phyloP scores from a whole-genome alignment of 30 jellyfish, hydroid and myxozoan species.

The Clytia hemisphaerica region DNA sequence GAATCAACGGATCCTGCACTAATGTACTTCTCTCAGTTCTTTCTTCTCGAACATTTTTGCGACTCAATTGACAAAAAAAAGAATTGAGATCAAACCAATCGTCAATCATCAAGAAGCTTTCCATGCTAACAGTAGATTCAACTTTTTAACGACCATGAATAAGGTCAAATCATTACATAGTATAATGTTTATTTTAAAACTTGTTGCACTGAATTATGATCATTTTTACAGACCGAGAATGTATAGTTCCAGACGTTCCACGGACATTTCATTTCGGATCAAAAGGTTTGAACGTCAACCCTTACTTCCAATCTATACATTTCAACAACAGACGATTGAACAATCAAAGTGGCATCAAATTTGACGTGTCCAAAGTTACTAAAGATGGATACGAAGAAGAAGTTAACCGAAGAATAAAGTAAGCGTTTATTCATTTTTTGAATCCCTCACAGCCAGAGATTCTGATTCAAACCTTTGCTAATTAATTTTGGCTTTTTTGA shows the following conservation, averaged over 20 bases:
- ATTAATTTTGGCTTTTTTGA: background rate
- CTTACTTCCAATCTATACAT: conserved; percentile 46
- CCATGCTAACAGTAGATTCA: too few species aligned
- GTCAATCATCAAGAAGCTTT: too few species aligned
- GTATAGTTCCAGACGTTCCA: conserved; percentile 69
- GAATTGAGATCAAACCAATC: too few species aligned
- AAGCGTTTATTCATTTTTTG: conserved; percentile 1
- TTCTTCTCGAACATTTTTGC: too few species aligned
- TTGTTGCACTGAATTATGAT: too few species aligned
- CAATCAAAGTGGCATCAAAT: conserved; percentile 47
- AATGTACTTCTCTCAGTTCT: too few species aligned
- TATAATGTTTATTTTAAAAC: too few species aligned
- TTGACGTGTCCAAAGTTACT: conserved; percentile 27
- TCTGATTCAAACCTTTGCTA: background rate
- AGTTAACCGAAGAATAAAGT: conserved; percentile 38
- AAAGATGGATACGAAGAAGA: conserved; percentile 55
- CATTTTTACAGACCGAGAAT: conserved; percentile 51
- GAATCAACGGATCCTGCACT: too few species aligned
- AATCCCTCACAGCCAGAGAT: background rate
- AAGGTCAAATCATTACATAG: too few species aligned
- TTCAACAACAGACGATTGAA: conserved; percentile 57
- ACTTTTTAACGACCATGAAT: too few species aligned
- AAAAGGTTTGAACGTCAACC: conserved; percentile 53
- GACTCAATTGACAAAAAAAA: too few species aligned
- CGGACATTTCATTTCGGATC: conserved; percentile 74